Conservation (phyloP, 1,140 invertebrate genomes). For the Cydia pomonella region DNA sequence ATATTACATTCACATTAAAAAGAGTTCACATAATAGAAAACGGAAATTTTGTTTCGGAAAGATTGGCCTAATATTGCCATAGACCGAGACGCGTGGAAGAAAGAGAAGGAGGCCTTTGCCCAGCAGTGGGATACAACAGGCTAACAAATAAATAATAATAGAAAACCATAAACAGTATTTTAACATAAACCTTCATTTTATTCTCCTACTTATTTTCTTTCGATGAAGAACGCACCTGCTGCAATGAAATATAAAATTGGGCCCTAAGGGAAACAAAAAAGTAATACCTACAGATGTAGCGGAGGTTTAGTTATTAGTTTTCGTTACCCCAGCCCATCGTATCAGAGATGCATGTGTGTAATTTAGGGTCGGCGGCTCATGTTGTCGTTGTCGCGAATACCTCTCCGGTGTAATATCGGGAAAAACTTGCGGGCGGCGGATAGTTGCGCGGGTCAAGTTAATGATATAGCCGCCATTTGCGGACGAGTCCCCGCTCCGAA, state of each 20-base stretch:
- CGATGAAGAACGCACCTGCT: slow-evolving; percentile 20
- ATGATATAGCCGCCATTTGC: slow-evolving; percentile 78
- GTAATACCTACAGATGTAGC: slow-evolving; percentile 16
- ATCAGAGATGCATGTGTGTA: slow-evolving; percentile 36
- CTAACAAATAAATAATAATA: no score
- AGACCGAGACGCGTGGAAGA: no score
- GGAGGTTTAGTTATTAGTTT: slow-evolving; percentile 36
- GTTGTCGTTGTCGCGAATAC: slow-evolving; percentile 51
- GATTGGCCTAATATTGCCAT: no score
- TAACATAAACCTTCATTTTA: not conserved
- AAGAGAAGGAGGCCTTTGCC: no score
- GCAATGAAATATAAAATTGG: slow-evolving; percentile 46
- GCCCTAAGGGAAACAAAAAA: slow-evolving; percentile 27
- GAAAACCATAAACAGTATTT: not conserved
- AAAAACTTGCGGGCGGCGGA: slow-evolving; percentile 73
- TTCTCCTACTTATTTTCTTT: slow-evolving; percentile 49
- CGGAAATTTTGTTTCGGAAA: no score
- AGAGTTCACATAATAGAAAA: no score
- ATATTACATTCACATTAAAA: no score
- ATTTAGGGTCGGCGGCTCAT: slow-evolving; percentile 31
- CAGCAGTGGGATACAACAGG: no score
- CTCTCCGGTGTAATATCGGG: slow-evolving; percentile 73
- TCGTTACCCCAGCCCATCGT: slow-evolving; percentile 34
- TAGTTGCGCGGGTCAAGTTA: slow-evolving; percentile 78
- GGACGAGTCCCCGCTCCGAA: slow-evolving; percentile 71